Percentiles rank a stretch among this genome's conserved stretches.
phyloP scores from a whole-genome alignment of 2,888 invertebrate genomes.

The Stenodera caucasica region DNA sequence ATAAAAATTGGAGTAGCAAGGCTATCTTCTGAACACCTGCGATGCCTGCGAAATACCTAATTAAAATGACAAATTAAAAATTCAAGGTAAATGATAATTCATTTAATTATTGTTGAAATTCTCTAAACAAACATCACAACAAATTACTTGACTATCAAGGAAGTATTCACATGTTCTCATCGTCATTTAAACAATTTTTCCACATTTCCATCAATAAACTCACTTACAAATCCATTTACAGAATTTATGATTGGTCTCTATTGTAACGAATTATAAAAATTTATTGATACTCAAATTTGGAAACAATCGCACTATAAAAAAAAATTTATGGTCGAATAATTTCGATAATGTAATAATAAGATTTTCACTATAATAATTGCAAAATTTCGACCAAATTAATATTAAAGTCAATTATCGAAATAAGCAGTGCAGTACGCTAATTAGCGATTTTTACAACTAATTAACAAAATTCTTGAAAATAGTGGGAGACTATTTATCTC shows the following conservation, averaged over 20 bases:
- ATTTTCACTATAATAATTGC: slow-evolving; percentile 14
- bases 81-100: slow-evolving; percentile 19
- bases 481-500: no score
- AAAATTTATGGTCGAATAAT: slow-evolving; percentile 21
- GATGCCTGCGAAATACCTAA: slow-evolving; percentile 28
- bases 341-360: slow-evolving; percentile 7
- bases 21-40: slow-evolving; percentile 29
- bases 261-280: no score
- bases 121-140: not conserved
- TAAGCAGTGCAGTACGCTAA: no score
- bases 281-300: no score
- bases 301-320: slow-evolving; percentile 8
- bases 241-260: not conserved
- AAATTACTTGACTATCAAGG: not conserved
- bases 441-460: no score
- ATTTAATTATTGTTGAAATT: slow-evolving; percentile 2
- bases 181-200: not conserved
- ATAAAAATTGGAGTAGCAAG: slow-evolving; percentile 23
- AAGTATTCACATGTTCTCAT: slow-evolving; percentile 4
- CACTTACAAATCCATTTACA: not conserved
- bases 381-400: no score
- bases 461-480: no score
- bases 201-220: not conserved
- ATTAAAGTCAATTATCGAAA: no score
- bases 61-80: slow-evolving; percentile 29